These are phyloP conservation scores for Euspilapteryx auroguttella DNA, from an alignment of 2,888 invertebrate species.

Conservation along the genomic window DNA sequence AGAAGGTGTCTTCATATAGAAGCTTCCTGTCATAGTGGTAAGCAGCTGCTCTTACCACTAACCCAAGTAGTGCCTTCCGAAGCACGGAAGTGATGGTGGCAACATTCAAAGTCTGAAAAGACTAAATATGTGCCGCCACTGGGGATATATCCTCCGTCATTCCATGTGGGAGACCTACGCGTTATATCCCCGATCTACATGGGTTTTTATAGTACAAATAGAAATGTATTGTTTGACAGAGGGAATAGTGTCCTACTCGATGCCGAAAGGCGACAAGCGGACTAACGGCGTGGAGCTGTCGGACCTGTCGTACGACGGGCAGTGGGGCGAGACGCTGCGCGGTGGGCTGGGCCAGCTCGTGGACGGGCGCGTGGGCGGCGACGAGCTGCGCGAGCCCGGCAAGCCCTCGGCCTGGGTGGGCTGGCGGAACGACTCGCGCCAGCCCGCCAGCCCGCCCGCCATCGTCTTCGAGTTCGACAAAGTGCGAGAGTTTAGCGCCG, in stretches of 20 bases:
- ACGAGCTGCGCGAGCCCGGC: conserved; percentile 63
- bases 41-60: no score
- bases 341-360: conserved; percentile 84
- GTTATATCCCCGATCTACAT: no score
- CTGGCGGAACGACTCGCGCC: conserved; percentile 77
- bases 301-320: conserved; percentile 85
- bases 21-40: no score
- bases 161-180: no score
- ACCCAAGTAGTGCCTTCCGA: no score
- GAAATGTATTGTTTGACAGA: conserved; percentile 52
- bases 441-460: conserved; percentile 66
- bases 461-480: conserved; percentile 83
- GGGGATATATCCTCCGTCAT: no score
- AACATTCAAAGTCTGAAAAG: no score
- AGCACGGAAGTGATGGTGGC: no score
- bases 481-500: conserved; percentile 82
- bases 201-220: no score
- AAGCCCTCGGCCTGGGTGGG: conserved; percentile 83
- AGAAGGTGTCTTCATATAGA: no score
- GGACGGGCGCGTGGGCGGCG: conserved; percentile 78
- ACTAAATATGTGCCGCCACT: no score
- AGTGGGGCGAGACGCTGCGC: conserved; percentile 73
- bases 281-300: conserved; percentile 80
- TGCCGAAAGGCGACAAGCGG: conserved; percentile 85
- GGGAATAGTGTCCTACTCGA: conserved; percentile 82